Base-by-base conservation (phyloP, 2,797 vertebrate genomes). In the Morus bassanus region DNA sequence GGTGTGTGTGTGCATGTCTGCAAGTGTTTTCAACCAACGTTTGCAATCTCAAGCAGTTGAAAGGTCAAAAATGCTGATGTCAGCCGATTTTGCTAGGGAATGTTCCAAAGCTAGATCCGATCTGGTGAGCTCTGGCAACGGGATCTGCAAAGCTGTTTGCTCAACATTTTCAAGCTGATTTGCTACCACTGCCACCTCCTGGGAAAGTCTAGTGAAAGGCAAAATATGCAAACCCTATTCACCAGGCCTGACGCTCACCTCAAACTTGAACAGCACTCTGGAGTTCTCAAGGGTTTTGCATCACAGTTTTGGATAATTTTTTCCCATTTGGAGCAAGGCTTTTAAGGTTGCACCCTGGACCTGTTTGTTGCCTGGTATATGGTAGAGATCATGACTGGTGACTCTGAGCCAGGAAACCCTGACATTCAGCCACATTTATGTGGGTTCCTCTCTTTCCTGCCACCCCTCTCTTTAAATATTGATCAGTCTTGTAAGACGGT, bases 1-100 rank as follows among this genome's bases (percentile, higher is more conserved):
- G 9, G 18, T 2, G 2, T 22, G 24, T 43, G 37, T 37, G n/a
- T 6, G 18, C 35, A 33, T 0, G 0, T 11, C 54, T 83, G n/a
- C 18, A 46, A 39, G 57, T 46, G 81, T 85, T 84, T 93, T 61
- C 84, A 85, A n/a, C 61, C 72, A 72, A 18, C 45, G 19, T 72
- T 85, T 91, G 28, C 25, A 51, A 33, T 27, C 64, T 10, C 1
- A 21, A 86, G 74, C 11, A 7, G 67, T 7, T 41, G 57, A 78
- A 50, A 64, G 25, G 24, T 11, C 17, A 7, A 51, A 75, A 69
- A 33, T 18, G 57, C 39, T 53, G 24, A 21, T 57, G 33, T 67
- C 90, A 91, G 60, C 74, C 85, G 10, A 43, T 85, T 87, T 79
- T 79, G 11, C 27, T 6, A 1, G 6, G 37, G 61, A 0, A 10